Evolutionary conservation across 1,140 invertebrate species (phyloP).

Genomic region (Drosophila asahinai): DNA sequence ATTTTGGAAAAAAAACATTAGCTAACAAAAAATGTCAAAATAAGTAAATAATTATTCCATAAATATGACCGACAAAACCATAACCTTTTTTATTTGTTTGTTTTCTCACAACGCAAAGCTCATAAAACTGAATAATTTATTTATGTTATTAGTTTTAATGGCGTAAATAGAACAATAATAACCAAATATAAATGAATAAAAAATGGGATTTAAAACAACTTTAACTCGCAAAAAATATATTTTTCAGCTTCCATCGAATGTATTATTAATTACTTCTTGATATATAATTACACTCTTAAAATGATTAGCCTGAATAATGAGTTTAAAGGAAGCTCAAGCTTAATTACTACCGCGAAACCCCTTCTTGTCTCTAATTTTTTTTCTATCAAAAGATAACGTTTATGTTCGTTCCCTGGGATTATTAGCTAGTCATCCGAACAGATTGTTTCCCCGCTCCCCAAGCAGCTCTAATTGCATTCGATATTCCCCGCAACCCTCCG

Average conservation of each 20-base stretch:
- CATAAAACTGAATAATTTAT: background rate
- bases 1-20: background rate
- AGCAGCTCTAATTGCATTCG: constrained; percentile 32
- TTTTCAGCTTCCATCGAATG: too few species aligned
- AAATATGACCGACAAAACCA: background rate
- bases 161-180: background rate
- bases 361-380: background rate
- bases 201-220: background rate
- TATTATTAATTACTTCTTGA: background rate
- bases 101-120: background rate
- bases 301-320: background rate
- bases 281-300: background rate
- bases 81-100: background rate
- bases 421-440: constrained; percentile 39
- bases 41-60: background rate
- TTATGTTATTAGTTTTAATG: background rate
- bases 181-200: background rate
- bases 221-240: background rate
- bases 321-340: background rate
- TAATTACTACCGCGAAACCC: background rate
- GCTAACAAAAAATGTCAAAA: background rate
- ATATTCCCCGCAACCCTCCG: constrained; percentile 9
- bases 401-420: constrained; percentile 22
- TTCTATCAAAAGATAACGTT: constrained; percentile 16
- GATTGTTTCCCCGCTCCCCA: background rate